Base-by-base conservation (phyloP, 2,888 invertebrate species). In the Tolmerus cingulatus region DNA sequence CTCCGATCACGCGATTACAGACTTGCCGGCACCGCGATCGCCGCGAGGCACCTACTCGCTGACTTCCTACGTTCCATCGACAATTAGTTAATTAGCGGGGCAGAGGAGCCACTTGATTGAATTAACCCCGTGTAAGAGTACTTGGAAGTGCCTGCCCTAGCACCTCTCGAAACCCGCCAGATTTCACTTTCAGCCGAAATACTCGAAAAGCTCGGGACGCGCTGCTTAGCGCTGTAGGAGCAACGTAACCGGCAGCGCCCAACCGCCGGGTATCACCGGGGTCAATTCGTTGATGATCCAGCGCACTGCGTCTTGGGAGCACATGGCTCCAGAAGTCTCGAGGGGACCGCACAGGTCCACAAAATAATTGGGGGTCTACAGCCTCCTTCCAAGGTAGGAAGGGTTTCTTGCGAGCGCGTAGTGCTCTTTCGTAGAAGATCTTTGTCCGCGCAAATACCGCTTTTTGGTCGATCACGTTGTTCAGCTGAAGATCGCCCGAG, bases 201-300 rank as follows among this genome's bases (percentile, higher is more conserved):
- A 66, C 3, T 27, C 27, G 19, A 66, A 66, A 23, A 23, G 66
- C 66, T 66, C 12, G 27, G 9, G 27, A 66, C 66, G 9, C 51
- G 23, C 19, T 66, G 66, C 27, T 66, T 66, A 66, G 66, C 66
- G 23, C 66, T 66, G 8, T 66, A 66, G 9, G 66, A 66, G 8
- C 19, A 66, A 66, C 27, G 12, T 12, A 2, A 66, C 12, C n/a
- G 19, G 3, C 55, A 55, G n/a, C 55, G 19, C 0, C n/a, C 40
- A 34, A 7, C 40, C 43, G 46, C 37, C 40, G 16, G 43, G 40
- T n/a, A 23, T 23, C 81, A 51, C 3, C 14, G 66, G 37, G 84
- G 84, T 84, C 84, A 84, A 84, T 84, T 57, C 40, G 19, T 79
- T 84, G 84, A 84, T 74, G 84, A 74, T 19, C 16, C 12, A 43